phyloP scores from a whole-genome alignment of 2,113 vertebrate genomes.

The Rostratula benghalensis region DNA sequence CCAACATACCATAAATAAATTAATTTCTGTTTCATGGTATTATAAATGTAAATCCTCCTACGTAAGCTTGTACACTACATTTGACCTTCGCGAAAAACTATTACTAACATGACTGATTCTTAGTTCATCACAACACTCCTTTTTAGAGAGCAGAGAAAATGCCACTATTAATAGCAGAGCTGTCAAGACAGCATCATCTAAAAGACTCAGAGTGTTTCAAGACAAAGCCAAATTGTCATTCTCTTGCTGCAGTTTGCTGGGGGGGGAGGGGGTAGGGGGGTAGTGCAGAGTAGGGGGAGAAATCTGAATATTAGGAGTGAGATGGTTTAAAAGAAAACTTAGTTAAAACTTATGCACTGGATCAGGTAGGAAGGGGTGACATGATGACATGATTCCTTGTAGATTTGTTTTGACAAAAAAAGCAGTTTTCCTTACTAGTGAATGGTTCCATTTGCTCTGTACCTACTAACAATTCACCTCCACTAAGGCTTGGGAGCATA shows the following conservation, averaged over 20 bases:
- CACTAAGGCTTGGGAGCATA: background rate
- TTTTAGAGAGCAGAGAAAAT: constrained; percentile 30
- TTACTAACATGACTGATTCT: constrained; percentile 16
- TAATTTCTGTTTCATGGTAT: background rate
- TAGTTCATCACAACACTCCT: constrained; percentile 9
- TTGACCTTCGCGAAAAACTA: background rate
- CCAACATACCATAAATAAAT: background rate
- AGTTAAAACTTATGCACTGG: background rate
- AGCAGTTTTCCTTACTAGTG: background rate
- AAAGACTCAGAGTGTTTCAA: constrained; percentile 48
- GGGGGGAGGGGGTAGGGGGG: too few relatives aligned
- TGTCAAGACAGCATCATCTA: constrained; percentile 56
- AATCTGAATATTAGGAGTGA: background rate
- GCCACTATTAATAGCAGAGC: constrained; percentile 57
- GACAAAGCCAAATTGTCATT: constrained; percentile 57
- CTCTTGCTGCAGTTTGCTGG: background rate
- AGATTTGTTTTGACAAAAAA: background rate
- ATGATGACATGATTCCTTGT: background rate
- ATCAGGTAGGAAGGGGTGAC: background rate
- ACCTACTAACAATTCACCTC: background rate
- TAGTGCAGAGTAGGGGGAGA: too few relatives aligned
- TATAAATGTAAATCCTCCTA: background rate
- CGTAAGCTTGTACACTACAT: background rate
- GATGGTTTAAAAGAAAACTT: constrained; percentile 36
- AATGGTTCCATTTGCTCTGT: background rate